Conservation (phyloP, 2,797 vertebrate species). For the Spheniscus humboldti region DNA sequence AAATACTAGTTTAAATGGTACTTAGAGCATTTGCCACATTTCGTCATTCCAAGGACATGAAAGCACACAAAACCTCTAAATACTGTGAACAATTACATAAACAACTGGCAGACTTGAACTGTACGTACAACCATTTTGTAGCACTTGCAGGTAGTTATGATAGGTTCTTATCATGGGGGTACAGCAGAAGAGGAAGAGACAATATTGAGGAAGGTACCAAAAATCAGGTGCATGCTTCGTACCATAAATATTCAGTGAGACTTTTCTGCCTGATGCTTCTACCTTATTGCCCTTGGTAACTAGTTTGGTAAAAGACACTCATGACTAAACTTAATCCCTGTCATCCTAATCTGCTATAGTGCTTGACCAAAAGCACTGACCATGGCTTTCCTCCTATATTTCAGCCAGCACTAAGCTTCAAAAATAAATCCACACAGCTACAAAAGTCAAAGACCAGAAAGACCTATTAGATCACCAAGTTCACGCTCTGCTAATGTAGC, state of each 20-base stretch:
- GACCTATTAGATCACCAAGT: neutral
- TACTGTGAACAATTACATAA: neutral
- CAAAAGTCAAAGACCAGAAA: neutral
- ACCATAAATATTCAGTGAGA: neutral
- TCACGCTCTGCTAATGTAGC: neutral
- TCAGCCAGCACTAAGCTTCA: neutral
- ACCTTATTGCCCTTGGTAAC: neutral
- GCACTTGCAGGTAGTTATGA: neutral
- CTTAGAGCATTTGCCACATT: neutral
- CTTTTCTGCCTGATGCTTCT: neutral
- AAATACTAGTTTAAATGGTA: neutral
- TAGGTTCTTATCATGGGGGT: neutral
- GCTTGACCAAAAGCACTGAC: neutral
- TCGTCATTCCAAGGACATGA: neutral
- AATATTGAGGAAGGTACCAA: neutral
- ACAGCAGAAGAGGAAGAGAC: neutral
- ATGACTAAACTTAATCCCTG: neutral
- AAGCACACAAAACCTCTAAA: neutral
- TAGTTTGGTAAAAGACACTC: neutral
- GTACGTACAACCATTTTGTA: neutral
- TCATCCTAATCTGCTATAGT: neutral
- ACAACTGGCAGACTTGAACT: neutral
- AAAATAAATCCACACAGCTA: neutral
- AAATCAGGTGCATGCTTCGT: neutral
- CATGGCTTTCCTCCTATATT: neutral